phyloP scores from a whole-genome alignment of 2,888 invertebrate genomes.

The Carterocephalus palaemon region DNA sequence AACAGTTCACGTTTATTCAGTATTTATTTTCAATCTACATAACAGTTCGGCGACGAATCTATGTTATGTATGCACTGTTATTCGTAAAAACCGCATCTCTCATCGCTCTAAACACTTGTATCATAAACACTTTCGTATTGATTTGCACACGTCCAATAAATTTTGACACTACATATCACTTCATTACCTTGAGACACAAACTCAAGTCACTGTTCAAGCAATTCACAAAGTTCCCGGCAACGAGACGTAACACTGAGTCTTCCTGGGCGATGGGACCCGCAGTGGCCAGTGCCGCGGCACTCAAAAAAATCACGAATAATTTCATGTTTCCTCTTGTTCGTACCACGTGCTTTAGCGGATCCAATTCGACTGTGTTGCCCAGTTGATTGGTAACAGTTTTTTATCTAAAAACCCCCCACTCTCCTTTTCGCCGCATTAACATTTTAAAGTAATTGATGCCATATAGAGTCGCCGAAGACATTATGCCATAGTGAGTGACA shows the following conservation, averaged over 20 bases:
- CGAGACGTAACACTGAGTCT: constrained; percentile 53
- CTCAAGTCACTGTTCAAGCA: constrained; percentile 67
- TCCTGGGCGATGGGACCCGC: constrained; percentile 56
- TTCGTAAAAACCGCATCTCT: no score
- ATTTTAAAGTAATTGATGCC: constrained; percentile 62
- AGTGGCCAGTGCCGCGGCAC: constrained; percentile 50
- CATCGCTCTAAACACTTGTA: no score
- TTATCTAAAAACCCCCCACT: constrained; percentile 72
- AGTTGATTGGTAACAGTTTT: constrained; percentile 67
- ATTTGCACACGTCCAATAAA: constrained; percentile 14
- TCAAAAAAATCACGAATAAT: constrained; percentile 54
- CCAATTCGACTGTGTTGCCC: constrained; percentile 64
- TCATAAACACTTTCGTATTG: constrained; percentile 30
- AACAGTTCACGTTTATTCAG: no score
- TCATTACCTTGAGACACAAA: constrained; percentile 70
- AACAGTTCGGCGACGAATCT: no score
- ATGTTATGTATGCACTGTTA: no score
- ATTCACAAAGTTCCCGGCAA: constrained; percentile 58
- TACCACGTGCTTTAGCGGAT: constrained; percentile 51
- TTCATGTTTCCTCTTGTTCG: constrained; percentile 53
- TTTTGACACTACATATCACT: constrained; percentile 2
- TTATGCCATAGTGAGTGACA: constrained; percentile 64
- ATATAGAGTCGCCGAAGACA: constrained; percentile 56
- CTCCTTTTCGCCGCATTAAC: constrained; percentile 54
- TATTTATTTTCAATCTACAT: no score